A percentile compares a stretch with the other conserved stretches of the same genome.
Evolutionary conservation across 2,797 vertebrate genomes (phyloP).

Genomic region (Eremophila alpestris): DNA sequence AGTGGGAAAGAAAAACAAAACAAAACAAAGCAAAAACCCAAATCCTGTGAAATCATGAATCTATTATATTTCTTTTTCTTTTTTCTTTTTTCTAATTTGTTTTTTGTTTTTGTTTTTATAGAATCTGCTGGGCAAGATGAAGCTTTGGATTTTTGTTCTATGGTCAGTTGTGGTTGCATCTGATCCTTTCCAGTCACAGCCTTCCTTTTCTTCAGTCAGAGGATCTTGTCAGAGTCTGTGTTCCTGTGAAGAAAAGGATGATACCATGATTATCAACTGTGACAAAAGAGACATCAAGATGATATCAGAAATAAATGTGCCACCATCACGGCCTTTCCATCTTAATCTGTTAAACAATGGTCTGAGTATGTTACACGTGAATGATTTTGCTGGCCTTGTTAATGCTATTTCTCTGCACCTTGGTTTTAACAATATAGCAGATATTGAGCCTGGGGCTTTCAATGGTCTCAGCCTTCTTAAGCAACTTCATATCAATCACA

Average conservation of each 20-base stretch:
- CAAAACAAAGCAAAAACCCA: neutral
- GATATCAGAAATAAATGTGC: slow-evolving; percentile 90
- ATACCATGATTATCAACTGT: slow-evolving; percentile 89
- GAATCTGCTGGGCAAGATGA: slow-evolving; percentile 81
- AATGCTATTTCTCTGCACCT: slow-evolving; percentile 92
- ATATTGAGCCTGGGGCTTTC: slow-evolving; percentile 94
- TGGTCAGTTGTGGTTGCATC: slow-evolving; percentile 76
- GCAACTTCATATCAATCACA: slow-evolving; percentile 98
- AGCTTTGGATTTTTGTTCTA: slow-evolving; percentile 83
- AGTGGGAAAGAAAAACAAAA: neutral
- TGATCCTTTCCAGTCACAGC: slow-evolving; percentile 77
- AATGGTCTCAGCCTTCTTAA: slow-evolving; percentile 88
- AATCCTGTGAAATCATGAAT: neutral
- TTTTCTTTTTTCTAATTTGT: neutral
- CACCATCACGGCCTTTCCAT: slow-evolving; percentile 89
- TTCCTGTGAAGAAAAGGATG: slow-evolving; percentile 92
- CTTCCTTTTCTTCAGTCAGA: slow-evolving; percentile 75
- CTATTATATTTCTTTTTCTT: neutral
- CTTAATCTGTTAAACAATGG: slow-evolving; percentile 94
- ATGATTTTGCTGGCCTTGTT: slow-evolving; percentile 90
- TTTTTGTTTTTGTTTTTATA: neutral
- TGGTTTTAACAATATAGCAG: slow-evolving; percentile 95
- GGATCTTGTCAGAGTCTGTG: slow-evolving; percentile 90
- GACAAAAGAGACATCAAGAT: slow-evolving; percentile 90
- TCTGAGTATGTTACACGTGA: slow-evolving; percentile 83